Base-by-base conservation (phyloP, 2,888 invertebrate species). In the Lycia hirtaria region DNA sequence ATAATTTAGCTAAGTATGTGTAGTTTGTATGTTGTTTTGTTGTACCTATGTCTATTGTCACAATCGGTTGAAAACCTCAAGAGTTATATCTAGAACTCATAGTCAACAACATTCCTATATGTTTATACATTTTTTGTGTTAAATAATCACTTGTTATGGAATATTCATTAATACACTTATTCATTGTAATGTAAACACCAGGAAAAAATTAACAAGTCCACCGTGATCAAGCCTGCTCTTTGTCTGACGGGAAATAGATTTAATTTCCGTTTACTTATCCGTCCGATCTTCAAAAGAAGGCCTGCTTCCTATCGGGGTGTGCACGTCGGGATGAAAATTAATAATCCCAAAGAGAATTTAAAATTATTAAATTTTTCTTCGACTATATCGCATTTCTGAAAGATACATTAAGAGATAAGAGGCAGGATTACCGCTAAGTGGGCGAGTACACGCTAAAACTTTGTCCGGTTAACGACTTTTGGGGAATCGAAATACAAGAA, bases 351-450 rank as follows among this genome's bases (percentile, higher is more conserved):
- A 12, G 20, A 38, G 30, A 50, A 43, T 55, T 55, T 48, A 37
- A 56, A 37, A 19, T 24, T 38, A 45, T 45, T 33, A 32, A 40
- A 32, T 45, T 53, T 45, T 30, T 5, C 33, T 22, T 45, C 15
- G 22, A 33, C 22, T 7, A 45, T 35, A 55, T n/a, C 6, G 12
- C 19, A 48, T 10, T 56, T 50, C 32, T 20, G 0, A 10, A 41
- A 56, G 59, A 65, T 61, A 55, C 57, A 61, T 57, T 63, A 59
- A 54, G 19, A 53, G 59, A 62, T 65, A 65, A 52, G 50, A 20
- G 51, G 37, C 28, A 52, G 35, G 10, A 49, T 48, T 59, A 44
- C 41, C 40, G 48, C 28, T 60, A 59, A 56, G 35, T 58, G 57
- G 3, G 6, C 22, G 22, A 17, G 48, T 56, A 57, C 55, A 55